Evolutionary conservation across 92 coral and sea anemone genomes (phyloP), one percentile per base, ranked within the genome.

Genomic region (Phenganax subtilis): DNA sequence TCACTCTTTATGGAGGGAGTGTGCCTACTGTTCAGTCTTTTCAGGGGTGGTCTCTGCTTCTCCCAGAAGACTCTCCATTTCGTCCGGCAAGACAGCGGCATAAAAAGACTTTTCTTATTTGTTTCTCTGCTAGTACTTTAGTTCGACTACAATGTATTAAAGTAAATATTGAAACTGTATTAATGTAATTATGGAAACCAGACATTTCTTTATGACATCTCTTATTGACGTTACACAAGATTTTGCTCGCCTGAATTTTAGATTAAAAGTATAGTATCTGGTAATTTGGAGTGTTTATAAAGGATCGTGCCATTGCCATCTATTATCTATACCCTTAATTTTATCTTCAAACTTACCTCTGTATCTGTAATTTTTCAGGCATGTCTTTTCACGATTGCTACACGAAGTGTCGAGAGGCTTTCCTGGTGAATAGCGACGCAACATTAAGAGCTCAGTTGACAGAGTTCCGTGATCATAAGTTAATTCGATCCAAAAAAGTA

Each of bases 371-470:
- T 72, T 67, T 37, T 75, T 86, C 80, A 94, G 98, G 98, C 47
- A 82, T 90, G 57, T 90, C 91, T 12, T 92, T 94, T 80, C 88
- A 87, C 65, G 92, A 91, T 83, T 85, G 97, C 57, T 94, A 92
- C 84, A 88, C 89, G 75, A 92, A 90, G 70, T 89, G 98, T 66
- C 81, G 98, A 20, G 98, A 92, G 77, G 87, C 86, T 73, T 94
- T 94, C 83, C 82, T 94, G 47, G 98, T 94, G 8, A 90, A 92
- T 78, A 94, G 98, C 80, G 98, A 94, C 63, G 89, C 90, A 73
- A 92, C 98, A 29, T 77, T 94, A 44, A 87, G 93, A 55, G 94
- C 98, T 37, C 98, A 94, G 58, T 88, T 94, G 12, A 94, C 96
- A 29, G 98, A 94, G 82, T 94, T 94, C 72, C 84, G 91, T 30